Conservation (phyloP, 1,140 invertebrate genomes). For the Drosophila eugracilis region DNA sequence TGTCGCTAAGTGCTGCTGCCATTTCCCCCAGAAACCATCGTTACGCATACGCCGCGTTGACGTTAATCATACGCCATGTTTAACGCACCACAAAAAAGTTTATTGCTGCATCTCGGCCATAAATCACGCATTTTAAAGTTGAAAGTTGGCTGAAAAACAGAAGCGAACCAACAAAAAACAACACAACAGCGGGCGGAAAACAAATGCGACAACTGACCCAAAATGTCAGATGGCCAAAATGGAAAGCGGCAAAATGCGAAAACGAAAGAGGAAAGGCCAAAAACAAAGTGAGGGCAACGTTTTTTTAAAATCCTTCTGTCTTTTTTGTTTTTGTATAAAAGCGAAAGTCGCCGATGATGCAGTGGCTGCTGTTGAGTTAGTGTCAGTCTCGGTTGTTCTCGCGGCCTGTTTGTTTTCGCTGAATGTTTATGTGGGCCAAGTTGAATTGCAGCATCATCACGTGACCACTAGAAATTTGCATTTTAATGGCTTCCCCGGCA, state of each 20-base stretch:
- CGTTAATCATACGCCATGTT: conserved; percentile 83
- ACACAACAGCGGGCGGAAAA: conserved; percentile 46
- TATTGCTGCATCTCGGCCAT: conserved; percentile 54
- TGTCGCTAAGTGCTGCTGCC: conserved; percentile 37
- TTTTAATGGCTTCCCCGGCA: conserved; percentile 71
- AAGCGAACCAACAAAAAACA: not conserved
- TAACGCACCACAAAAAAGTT: conserved; percentile 64
- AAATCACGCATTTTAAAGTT: conserved; percentile 74
- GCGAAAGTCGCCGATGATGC: conserved; percentile 63
- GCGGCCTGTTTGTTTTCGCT: conserved; percentile 16
- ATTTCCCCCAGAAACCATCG: conserved; percentile 25
- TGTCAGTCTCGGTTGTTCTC: conserved; percentile 38
- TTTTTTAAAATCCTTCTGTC: not conserved
- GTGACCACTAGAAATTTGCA: conserved; percentile 81
- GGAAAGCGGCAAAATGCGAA: conserved; percentile 36
- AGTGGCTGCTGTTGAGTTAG: conserved; percentile 45
- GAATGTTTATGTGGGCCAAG: conserved; percentile 56
- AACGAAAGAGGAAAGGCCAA: conserved; percentile 56
- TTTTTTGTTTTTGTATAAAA: conserved; percentile 25
- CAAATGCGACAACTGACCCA: conserved; percentile 79
- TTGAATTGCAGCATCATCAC: conserved; percentile 62
- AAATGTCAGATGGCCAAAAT: conserved; percentile 63
- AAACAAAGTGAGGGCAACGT: conserved; percentile 28
- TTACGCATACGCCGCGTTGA: conserved; percentile 74
- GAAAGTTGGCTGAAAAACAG: conserved; percentile 30